Base-by-base conservation (phyloP, 2,113 vertebrate genomes). In the Ophiodon elongatus region DNA sequence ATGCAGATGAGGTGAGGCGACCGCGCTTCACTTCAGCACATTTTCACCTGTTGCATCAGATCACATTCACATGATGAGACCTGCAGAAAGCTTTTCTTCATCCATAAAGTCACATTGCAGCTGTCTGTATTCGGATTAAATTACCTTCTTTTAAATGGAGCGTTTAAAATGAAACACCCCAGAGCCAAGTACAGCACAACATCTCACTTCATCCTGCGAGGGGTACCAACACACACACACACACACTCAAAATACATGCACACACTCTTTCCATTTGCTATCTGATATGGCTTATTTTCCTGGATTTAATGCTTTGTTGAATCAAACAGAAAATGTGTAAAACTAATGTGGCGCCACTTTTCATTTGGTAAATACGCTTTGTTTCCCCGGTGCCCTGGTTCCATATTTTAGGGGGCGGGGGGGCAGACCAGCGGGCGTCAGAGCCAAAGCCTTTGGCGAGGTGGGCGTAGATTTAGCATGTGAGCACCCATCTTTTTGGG, bases 341-440 rank as follows among this genome's bases (percentile, higher is more conserved):
- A 88, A 88, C 88, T 89, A 92, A 91, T 83, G 88, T 83, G 87
- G 90, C 90, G 85, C 90, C 92, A 91, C 89, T 85, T 82, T 89
- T 86, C 70, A 91, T 92, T 92, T 79, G 68, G 76, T 85, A 85
- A 93, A 86, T 84, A 59, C 77, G 82, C 60, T 76, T 84, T 87
- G 79, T 80, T 79, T 73, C 76, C 64, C 79, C 41, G 52, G 67
- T 73, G 70, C 73, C 54, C 76, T 70, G 78, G 50, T 76, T 79
- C 79, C 87, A 85, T 62, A 66, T 90, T 89, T 68, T 65, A 71
- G 56, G 27, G 15, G 15, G 45, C 6, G 2, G 35, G 62, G 67
- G 10, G 39, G 70, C 54, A 56, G 56, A 80, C 17, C 62, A 64
- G 66, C n/a, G 60, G 59, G 78, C 85, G 74, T 90, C 83, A 82